A percentile compares a stretch with the other conserved stretches of the same genome.
phyloP scores from a whole-genome alignment of 2,113 vertebrate genomes.

The Gnathonemus echidnorhynchus region DNA sequence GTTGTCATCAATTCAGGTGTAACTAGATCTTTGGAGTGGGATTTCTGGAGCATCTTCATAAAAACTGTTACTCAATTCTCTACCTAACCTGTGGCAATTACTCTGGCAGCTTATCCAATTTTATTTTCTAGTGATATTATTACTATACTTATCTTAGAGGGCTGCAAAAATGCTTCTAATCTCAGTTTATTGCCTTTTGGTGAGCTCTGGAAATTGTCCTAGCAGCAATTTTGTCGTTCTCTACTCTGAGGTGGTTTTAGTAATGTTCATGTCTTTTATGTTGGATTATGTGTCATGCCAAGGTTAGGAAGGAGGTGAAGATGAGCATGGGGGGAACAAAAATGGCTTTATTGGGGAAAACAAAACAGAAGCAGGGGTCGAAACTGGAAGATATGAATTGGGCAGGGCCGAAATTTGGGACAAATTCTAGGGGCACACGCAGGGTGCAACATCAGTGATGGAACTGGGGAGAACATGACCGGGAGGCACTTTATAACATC shows the following conservation, averaged over 20 bases:
- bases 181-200: background rate
- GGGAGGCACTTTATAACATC: too few species aligned
- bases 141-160: background rate
- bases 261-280: background rate
- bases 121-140: background rate
- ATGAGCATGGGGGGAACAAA: too few species aligned
- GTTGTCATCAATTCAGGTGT: background rate
- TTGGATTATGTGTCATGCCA: background rate
- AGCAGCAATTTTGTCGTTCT: background rate
- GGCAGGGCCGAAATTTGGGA: too few species aligned
- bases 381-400: too few species aligned
- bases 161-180: background rate
- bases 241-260: background rate
- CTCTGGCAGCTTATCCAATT: background rate
- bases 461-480: background rate
- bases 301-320: too few species aligned
- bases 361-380: too few species aligned
- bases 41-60: background rate
- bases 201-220: background rate
- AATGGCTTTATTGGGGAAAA: too few species aligned
- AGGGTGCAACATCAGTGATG: too few species aligned
- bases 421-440: too few species aligned
- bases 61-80: background rate
- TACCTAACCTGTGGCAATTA: background rate
- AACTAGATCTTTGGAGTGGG: background rate